Evolutionary conservation across 2,888 invertebrate genomes (phyloP).

Genomic region (Lasioglossum lativentre): DNA sequence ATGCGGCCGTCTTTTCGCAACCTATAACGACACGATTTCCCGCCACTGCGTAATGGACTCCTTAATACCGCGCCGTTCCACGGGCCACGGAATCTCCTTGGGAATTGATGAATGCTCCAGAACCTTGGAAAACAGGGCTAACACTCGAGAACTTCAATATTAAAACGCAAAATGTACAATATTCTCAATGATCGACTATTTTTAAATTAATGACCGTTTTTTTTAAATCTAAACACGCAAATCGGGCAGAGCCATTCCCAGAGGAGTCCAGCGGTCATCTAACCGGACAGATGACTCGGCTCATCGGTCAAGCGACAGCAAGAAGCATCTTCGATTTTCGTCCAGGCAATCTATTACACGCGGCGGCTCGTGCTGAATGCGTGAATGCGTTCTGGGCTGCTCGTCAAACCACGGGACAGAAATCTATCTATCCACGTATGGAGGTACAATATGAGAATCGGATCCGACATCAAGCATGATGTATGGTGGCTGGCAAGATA

Average conservation of each 20-base stretch:
- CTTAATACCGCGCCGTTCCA: slow-evolving; percentile 67
- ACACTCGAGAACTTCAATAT: background rate
- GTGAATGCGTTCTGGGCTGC: slow-evolving; percentile 48
- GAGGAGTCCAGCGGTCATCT: background rate
- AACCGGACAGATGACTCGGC: background rate
- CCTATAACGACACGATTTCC: slow-evolving; percentile 77
- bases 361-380: slow-evolving; percentile 54
- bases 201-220: too few species aligned
- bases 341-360: slow-evolving; percentile 43
- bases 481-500: slow-evolving; percentile 79
- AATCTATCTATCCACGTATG: slow-evolving; percentile 72
- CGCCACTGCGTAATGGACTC: slow-evolving; percentile 76
- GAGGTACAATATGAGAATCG: slow-evolving; percentile 81
- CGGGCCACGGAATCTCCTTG: slow-evolving; percentile 33
- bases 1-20: slow-evolving; percentile 75
- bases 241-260: background rate
- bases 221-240: too few species aligned
- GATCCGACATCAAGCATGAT: slow-evolving; percentile 83
- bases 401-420: slow-evolving; percentile 63
- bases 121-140: background rate
- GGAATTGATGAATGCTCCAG: slow-evolving; percentile 7
- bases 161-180: background rate
- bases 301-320: background rate
- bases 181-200: too few species aligned
- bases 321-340: slow-evolving; percentile 44